Evolutionary conservation across 2,797 vertebrate species (phyloP).

Genomic region (Eleutherodactylus coqui): DNA sequence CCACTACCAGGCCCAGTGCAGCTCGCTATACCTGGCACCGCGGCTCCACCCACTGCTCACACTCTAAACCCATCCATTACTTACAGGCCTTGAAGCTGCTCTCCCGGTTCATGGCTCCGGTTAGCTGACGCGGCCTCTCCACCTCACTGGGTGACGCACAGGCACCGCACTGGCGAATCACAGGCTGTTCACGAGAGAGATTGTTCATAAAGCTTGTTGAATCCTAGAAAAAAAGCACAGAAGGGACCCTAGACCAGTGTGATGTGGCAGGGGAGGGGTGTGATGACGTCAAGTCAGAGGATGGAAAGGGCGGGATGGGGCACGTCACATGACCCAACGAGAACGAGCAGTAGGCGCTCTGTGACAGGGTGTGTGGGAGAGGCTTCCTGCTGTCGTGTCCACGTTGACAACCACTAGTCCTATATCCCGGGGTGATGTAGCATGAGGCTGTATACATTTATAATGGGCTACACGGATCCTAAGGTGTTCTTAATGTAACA

Average conservation of each 20-base stretch:
- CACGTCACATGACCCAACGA: not conserved
- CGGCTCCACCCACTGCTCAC: not conserved
- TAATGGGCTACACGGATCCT: no score
- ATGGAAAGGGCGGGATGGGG: not conserved
- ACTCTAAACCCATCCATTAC: slow-evolving; percentile 31
- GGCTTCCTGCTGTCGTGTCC: not conserved
- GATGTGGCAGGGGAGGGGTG: slow-evolving; percentile 56
- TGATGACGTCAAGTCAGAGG: not conserved
- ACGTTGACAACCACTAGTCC: not conserved
- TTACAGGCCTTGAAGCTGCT: slow-evolving; percentile 44
- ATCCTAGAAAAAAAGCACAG: slow-evolving; percentile 40
- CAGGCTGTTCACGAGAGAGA: fast-evolving
- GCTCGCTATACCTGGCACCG: not conserved
- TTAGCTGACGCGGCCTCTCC: slow-evolving; percentile 66
- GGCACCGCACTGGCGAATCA: not conserved
- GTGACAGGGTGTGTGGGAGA: no score
- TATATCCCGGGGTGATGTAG: no score
- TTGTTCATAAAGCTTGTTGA: slow-evolving; percentile 47
- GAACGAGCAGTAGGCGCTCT: not conserved
- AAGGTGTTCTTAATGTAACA: no score
- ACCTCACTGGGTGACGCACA: slow-evolving; percentile 22
- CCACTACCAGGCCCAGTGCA: not conserved
- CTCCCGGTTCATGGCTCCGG: slow-evolving; percentile 12
- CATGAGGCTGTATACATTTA: not conserved
- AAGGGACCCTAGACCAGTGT: not conserved